Evolutionary conservation across 2,888 invertebrate species (phyloP), one percentile per base, ranked within the genome.

Genomic region (Drosophila fungiperda): DNA sequence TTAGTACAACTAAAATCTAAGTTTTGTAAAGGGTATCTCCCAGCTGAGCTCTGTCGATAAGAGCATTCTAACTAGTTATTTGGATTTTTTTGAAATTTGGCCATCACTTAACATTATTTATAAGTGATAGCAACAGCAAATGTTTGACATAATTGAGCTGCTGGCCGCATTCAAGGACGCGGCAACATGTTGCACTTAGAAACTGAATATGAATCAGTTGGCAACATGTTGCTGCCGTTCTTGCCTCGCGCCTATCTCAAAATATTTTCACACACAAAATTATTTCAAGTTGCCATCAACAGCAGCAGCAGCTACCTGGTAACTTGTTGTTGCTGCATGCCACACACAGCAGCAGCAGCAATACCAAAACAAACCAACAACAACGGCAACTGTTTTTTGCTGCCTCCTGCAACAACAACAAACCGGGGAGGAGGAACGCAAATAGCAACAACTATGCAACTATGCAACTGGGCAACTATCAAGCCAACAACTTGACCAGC

Each of bases 221-320:
- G 76, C 82, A 76, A 73, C 76, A 79, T 79, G 69, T 73, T 82
- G 82, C 75, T 42, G 45, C 42, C 11, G 57, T 54, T 33, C 32
- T 52, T 66, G 61, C 50, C 68, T 35, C 49, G 76, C 70, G 58
- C 57, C 66, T 49, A 65, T 68, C 64, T 60, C 62, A 79, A 89
- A 91, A 91, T 90, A 91, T 89, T 89, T 91, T 91, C 91, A 90
- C 91, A 91, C 89, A 91, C 88, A 85, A 89, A 91, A 91, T 84
- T 72, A 89, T 89, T 88, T 82, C 80, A 85, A 89, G 81, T 83
- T 87, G 78, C 84, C 78, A 79, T 78, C 82, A 75, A 58, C 68
- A 65, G 35, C 55, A 68, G 32, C 50, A 68, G 38, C 61, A 62
- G n/a, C 63, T 67, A 61, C 52, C 60, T 68, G 59, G 77, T 75